Percentiles rank a stretch among this genome's conserved stretches.
Evolutionary conservation across 2,888 invertebrate species (phyloP).

Genomic region (Ecliptopera silaceata): DNA sequence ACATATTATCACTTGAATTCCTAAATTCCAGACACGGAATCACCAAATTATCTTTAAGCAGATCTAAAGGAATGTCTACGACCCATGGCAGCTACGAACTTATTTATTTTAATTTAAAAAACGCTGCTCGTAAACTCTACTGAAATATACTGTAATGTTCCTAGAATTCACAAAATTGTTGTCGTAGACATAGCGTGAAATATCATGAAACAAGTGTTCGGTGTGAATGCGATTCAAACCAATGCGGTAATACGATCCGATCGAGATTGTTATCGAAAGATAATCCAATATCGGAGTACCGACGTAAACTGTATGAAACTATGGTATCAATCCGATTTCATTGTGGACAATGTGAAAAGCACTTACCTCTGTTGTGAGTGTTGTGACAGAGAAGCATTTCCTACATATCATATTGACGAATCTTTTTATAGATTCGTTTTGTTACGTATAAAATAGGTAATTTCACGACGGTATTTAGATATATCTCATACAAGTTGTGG

Average conservation of each 20-base stretch:
- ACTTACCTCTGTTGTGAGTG: background rate
- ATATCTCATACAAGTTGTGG: background rate
- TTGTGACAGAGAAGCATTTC: background rate
- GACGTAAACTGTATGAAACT: background rate
- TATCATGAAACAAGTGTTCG: background rate
- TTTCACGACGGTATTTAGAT: too few species aligned
- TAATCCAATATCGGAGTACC: background rate
- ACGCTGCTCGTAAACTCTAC: too few species aligned
- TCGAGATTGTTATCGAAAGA: background rate
- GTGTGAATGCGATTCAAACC: background rate
- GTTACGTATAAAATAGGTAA: too few species aligned
- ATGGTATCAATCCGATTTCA: background rate
- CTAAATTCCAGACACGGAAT: too few species aligned
- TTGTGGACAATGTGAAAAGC: background rate
- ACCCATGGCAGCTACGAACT: too few species aligned
- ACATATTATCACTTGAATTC: too few species aligned
- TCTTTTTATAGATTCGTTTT: background rate
- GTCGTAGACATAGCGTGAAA: too few species aligned
- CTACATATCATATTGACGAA: background rate
- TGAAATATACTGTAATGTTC: too few species aligned
- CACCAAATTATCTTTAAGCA: too few species aligned
- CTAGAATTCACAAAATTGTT: too few species aligned
- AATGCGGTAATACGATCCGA: background rate
- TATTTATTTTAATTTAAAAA: too few species aligned
- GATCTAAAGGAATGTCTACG: too few species aligned